Base-by-base conservation (phyloP, 1,140 invertebrate genomes). In the Eupeodes corollae region DNA sequence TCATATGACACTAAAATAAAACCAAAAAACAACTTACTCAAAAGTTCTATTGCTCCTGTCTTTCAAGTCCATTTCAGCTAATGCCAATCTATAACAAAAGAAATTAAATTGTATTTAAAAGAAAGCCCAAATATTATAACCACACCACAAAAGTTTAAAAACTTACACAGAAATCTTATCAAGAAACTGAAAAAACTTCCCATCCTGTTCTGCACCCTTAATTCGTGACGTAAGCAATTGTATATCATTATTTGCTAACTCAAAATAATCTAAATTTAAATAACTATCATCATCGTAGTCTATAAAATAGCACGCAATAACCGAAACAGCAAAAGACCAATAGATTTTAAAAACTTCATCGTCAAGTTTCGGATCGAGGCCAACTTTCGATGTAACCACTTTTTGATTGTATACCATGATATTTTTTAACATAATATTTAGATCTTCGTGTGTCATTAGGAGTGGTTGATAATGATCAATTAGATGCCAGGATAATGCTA, bases 281-380 rank as follows among this genome's bases (percentile, higher is more conserved):
- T 54, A 45, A 40, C 48, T 53, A 16, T 56, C 11, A 31, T 41
- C 58, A 42, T 60, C 61, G 44, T 57, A 63, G 37, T 66, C 61
- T 26, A 63, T 58, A 48, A 66, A 66, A 50, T 66, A 66, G 43
- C 57, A 63, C 40, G 63, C 63, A 53, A 66, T 66, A 38, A 66
- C 57, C 46, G 63, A 66, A 2, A 66, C 51, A 14, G 63, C 58
- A 50, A 66, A 66, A 14, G 63, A 66, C 63, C 63, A 66, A 33
- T 66, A 66, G 43, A 59, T 67, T 56, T 66, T 67, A 21, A 67
- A 61, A n/a, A 67, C 58, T 35, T 67, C 59, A 42, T 67, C 63
- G 15, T 61, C 60, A 33, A 59, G 51, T 14, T 60, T 55, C 42
- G 63, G 57, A 42, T 61, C 60, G 42, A 65, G 47, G 37, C 61